Evolutionary conservation across 1,140 invertebrate species (phyloP).

Genomic region (Phymorhynchus buccinoides): DNA sequence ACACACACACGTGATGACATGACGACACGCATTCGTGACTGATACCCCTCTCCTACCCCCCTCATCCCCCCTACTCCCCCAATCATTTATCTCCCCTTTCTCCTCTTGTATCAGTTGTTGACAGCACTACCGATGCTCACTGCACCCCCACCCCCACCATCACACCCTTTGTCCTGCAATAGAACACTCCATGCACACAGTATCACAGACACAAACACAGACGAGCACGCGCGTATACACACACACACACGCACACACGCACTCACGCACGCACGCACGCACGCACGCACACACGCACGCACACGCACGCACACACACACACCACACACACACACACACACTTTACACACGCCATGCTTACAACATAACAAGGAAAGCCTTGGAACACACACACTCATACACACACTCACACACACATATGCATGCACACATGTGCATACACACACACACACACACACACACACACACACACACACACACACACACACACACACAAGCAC

Average conservation of each 20-base stretch:
- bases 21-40: neutral
- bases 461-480: neutral
- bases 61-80: no score
- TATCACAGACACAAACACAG: neutral
- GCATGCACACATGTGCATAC: no score
- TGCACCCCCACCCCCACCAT: no score
- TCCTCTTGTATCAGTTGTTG: neutral
- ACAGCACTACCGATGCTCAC: no score
- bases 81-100: no score
- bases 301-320: neutral
- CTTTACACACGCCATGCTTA: no score
- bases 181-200: neutral
- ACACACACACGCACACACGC: no score
- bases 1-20: neutral
- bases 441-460: slow-evolving; percentile 3
- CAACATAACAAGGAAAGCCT: slow-evolving; percentile 4
- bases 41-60: no score
- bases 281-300: neutral
- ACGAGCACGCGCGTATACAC: no score
- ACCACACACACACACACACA: no score
- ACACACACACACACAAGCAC: neutral
- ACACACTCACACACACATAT: no score
- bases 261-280: no score
- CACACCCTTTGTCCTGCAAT: neutral
- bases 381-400: slow-evolving; percentile 46